Conservation (phyloP, 92 coral and sea anemone genomes). For the Porites cylindrica region DNA sequence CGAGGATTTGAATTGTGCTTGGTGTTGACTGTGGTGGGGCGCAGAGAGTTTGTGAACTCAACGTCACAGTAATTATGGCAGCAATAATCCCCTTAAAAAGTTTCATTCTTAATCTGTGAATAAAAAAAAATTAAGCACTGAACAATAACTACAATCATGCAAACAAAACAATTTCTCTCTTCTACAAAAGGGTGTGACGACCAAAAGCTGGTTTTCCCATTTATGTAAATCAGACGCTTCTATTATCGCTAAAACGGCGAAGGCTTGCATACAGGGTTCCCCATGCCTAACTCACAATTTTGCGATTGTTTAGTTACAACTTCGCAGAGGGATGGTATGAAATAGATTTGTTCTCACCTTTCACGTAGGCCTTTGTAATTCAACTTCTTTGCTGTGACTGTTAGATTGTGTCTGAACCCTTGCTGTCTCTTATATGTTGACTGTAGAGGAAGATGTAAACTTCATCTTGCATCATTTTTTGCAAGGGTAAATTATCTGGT, state of each 20-base stretch:
- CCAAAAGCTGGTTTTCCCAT: background rate
- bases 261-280: background rate
- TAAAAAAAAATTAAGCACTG: background rate
- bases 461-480: background rate
- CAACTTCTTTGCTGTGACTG: background rate
- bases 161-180: background rate
- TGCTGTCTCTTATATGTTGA: background rate
- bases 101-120: slow-evolving; percentile 6
- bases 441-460: too few species aligned
- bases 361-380: background rate
- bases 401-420: slow-evolving; percentile 4
- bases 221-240: background rate
- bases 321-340: background rate
- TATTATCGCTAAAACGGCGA: background rate
- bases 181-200: too few species aligned
- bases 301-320: background rate
- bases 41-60: background rate
- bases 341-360: background rate
- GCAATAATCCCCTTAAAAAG: background rate
- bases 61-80: background rate
- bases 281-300: background rate
- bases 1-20: background rate
- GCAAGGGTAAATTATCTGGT: background rate
- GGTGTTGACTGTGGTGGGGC: background rate
- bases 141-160: background rate